Evolutionary conservation across 30 jellyfish, hydroid and myxozoan species (phyloP), one percentile per base, ranked within the genome.

Genomic region (Sanderia malayensis): DNA sequence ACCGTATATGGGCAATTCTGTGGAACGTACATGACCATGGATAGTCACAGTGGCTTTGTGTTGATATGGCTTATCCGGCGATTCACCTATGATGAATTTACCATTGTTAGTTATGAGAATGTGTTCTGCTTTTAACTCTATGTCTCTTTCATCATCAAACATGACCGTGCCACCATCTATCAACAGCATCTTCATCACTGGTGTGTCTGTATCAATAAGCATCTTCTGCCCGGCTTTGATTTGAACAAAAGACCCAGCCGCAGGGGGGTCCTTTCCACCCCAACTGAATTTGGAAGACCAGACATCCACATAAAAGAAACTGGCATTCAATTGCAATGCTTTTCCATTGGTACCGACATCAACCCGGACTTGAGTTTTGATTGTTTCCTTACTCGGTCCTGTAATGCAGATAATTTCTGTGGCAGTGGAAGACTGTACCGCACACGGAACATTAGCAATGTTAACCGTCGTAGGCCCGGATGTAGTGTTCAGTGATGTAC

Each of bases 1-100:
- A 26, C 99, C 99, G 70, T 93, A 93, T 26, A 93, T 83, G 23
- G 99, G 99, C 74, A 93, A 58, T 72, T 93, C 99, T 47, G 80
- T 85, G 13, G 99, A 93, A 24, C 99, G 71, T 52, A 75, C 94
- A 62, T 93, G 96, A 31, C 99, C 99, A 66, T 93, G 96, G 27
- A 93, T 74, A 0, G 95, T 86, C 7, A 93, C 59, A 19, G 68
- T 53, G n/a, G 99, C 99, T 31, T 86, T 84, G 59, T 93, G 95
- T 28, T 74, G 90, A 72, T 85, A 93, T 21, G 96, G 96, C 37
- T 63, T 64, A 19, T 85, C 93, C 13, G 84, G 81, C 9, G 99
- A 73, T 82, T 72, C 94, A 58, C 99, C 99, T 41, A 93, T 75
- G 31, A 46, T 57, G 26, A 93, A 79, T 58, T 47, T 67, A 20